Conservation (phyloP, 2,797 vertebrate species). For the Schizothorax lantsangensis region DNA sequence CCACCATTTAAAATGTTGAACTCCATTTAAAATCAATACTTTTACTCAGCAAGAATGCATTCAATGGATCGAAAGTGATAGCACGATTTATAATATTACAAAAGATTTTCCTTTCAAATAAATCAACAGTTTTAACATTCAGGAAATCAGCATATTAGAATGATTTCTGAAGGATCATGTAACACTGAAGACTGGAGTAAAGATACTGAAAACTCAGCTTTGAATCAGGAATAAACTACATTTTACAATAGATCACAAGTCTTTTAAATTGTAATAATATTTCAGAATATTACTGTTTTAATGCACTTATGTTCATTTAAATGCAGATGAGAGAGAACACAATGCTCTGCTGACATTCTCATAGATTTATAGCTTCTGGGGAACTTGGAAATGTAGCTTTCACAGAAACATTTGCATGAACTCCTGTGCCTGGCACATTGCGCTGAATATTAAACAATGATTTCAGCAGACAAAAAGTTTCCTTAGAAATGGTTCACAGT, state of each 20-base stretch:
- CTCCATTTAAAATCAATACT: not conserved
- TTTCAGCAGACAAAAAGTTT: constrained; percentile 37
- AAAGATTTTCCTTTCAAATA: not conserved
- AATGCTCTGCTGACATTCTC: not conserved
- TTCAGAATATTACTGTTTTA: not conserved
- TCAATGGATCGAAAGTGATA: not conserved
- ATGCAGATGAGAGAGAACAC: not conserved
- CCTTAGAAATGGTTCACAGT: constrained; percentile 25
- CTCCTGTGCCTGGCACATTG: constrained; percentile 26
- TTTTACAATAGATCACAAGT: not conserved
- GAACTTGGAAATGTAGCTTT: not conserved
- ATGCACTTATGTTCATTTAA: not conserved
- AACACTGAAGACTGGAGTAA: not conserved
- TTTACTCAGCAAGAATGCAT: not conserved
- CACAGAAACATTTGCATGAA: constrained; percentile 30
- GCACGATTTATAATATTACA: not conserved
- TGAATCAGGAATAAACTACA: not conserved
- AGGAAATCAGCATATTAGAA: not conserved
- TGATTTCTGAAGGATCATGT: not conserved
- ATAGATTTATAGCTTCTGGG: not conserved
- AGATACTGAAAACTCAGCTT: not conserved
- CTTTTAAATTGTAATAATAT: not conserved
- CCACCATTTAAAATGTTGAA: not conserved
- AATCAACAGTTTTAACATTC: not conserved
- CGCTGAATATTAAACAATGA: constrained; percentile 43